phyloP scores from a whole-genome alignment of 2,888 invertebrate species.

The Tridacna gigas region DNA sequence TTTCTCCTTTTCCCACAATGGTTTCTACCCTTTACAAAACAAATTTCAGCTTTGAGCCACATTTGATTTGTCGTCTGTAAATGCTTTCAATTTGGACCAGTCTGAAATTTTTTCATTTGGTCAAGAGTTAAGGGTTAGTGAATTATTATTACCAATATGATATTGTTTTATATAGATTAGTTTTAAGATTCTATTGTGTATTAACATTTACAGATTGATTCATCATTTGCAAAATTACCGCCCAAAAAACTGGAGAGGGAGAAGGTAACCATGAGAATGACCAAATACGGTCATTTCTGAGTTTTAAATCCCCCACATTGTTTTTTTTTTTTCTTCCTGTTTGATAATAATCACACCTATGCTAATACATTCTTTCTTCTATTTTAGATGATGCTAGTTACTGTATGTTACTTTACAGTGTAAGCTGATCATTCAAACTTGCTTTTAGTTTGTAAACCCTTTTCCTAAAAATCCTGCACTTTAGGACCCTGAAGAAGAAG shows the following conservation, averaged over 20 bases:
- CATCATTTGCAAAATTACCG: slow-evolving; percentile 55
- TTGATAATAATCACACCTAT: background rate
- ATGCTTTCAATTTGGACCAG: too few relatives aligned
- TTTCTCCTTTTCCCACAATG: background rate
- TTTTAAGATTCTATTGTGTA: slow-evolving; percentile 24
- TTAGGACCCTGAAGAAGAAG: too few relatives aligned
- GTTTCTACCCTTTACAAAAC: background rate
- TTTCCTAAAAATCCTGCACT: too few relatives aligned
- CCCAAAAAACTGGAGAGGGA: slow-evolving; percentile 55
- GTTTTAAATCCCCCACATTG: background rate
- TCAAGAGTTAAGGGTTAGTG: too few relatives aligned
- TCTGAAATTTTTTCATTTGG: too few relatives aligned
- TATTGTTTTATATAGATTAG: background rate
- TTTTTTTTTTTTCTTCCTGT: background rate
- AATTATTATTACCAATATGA: too few relatives aligned
- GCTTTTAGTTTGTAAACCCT: too few relatives aligned
- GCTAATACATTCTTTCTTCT: background rate
- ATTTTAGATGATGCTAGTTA: background rate
- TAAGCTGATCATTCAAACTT: too few relatives aligned
- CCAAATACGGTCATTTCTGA: background rate
- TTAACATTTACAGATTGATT: slow-evolving; percentile 59
- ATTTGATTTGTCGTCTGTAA: too few relatives aligned
- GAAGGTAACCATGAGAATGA: slow-evolving; percentile 42
- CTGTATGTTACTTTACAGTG: too few relatives aligned
- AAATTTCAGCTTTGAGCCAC: too few relatives aligned